Base-by-base conservation (phyloP, 2,113 vertebrate species). In the Brienomyrus longianalis region DNA sequence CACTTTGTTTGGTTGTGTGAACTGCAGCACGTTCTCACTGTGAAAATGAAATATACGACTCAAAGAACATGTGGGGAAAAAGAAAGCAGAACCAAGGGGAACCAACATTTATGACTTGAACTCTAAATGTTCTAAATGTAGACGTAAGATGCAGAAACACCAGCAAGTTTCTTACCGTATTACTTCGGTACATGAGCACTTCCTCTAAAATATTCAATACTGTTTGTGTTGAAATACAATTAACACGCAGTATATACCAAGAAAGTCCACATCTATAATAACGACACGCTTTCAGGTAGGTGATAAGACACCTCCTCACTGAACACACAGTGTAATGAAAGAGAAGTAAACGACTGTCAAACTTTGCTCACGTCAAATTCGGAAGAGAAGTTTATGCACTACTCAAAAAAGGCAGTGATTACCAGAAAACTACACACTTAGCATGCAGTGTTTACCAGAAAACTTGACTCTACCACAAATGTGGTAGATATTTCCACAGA, bases 401-500 rank as follows among this genome's bases (percentile, higher is more conserved):
- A 83, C 80, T 23, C 17, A 47, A 84, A 48, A 83, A 84, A 27
- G 31, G 31, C 4, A 31, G 5, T 43, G 54, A 66, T 85, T 97
- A 99, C 98, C 98, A 95, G 97, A 97, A 93, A 99, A 99, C 83
- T 19, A 70, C 27, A 56, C 3, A 50, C 56, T 70, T 86, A 52
- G 11, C 52, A 43, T 9, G 70, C 0, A 17, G 10, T n/a, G 54
- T 85, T 86, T 97, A 99, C 98, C 98, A 95, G 97, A 97, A 93
- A 99, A 99, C 83, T 93, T 84, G 80, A 98, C 96, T 96, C 96
- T 97, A 87, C 98, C 98, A 94, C 96, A 94, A 91, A 99, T 94
- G 91, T 98, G 97, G 95, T 99, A 99, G 88, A 99, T 95, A 90
- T 99, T 99, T 93, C 98, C 98, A 91, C 92, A 95, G 92, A 98